phyloP scores from a whole-genome alignment of 1,140 invertebrate genomes.

The Plutomurus gul region DNA sequence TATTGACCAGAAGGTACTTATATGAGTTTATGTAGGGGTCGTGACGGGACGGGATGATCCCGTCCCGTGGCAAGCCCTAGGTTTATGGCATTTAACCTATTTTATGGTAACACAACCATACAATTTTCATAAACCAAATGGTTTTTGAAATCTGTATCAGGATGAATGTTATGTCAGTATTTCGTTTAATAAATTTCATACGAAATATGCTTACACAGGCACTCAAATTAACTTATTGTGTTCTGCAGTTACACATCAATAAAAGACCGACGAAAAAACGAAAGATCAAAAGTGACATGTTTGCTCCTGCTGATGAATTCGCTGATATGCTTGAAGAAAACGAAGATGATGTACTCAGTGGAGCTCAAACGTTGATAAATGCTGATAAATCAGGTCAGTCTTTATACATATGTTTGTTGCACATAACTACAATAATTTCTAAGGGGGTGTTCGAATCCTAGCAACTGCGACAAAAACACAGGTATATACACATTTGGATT shows the following conservation, averaged over 20 bases:
- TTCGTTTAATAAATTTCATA: background rate
- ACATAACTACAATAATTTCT: background rate
- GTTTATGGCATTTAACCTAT: too few relatives aligned
- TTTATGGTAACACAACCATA: too few relatives aligned
- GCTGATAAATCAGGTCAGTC: constrained; percentile 51
- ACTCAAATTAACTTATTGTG: background rate
- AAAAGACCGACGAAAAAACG: background rate
- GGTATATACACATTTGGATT: background rate
- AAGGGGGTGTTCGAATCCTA: background rate
- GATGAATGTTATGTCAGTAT: background rate
- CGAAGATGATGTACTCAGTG: constrained; percentile 36
- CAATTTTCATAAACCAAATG: too few relatives aligned
- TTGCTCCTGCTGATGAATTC: constrained; percentile 55
- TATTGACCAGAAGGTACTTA: background rate
- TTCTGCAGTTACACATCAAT: background rate
- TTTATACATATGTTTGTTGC: background rate
- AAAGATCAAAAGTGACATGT: constrained; percentile 42
- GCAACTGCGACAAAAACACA: background rate
- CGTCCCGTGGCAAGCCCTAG: background rate
- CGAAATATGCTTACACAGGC: background rate
- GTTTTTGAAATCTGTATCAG: too few relatives aligned
- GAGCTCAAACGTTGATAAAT: constrained; percentile 52
- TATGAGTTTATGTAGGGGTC: background rate
- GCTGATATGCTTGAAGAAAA: constrained; percentile 51
- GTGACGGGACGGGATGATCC: background rate